Base-by-base conservation (phyloP, 1,140 invertebrate species). In the Chrysomallon squamiferum region DNA sequence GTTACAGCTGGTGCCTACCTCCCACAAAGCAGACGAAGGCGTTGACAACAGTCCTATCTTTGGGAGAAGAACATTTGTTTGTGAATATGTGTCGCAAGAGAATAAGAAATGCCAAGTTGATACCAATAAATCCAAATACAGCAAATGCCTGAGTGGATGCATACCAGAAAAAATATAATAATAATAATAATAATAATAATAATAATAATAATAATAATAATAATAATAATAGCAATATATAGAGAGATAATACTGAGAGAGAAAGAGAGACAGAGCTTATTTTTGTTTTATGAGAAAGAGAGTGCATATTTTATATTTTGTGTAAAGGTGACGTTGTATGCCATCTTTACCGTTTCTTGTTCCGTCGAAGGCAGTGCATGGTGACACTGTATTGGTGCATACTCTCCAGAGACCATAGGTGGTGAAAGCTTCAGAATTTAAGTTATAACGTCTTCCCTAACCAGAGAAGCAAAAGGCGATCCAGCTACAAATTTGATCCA, bases 401-500 rank as follows among this genome's bases (percentile, higher is more conserved):
- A 58, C 0, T 20, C 58, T 59, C 65, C 65, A 66, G 13, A 66
- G 33, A 13, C 65, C 65, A 30, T 52, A 11, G 9, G 3, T 27
- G 7, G 1, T 32, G 11, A 4, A 29, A 52, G 47, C 30, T 25
- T 25, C 56, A 50, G n/a, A n/a, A n/a, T n/a, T n/a, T n/a, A n/a
- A n/a, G n/a, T n/a, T n/a, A n/a, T 67, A 67, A 3, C 27, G 29
- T 35, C 33, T 58, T 7, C 49, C 59, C 65, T 59, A 67, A 18
- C 35, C 50, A 1, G 65, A 43, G 25, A 57, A 57, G 29, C 33
- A 45, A 30, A 67, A 67, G 9, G 65, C 65, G 52, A 67, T 62
- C 59, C 59, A 67, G 52, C 33, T 67, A 49, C 32, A 62, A 15
- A 67, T 18, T 30, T 62, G 47, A 27, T 59, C 65, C 11, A 67